Percentiles rank a stretch among this genome's conserved stretches.
phyloP scores from a whole-genome alignment of 2,113 vertebrate species.

The Rynchops niger region DNA sequence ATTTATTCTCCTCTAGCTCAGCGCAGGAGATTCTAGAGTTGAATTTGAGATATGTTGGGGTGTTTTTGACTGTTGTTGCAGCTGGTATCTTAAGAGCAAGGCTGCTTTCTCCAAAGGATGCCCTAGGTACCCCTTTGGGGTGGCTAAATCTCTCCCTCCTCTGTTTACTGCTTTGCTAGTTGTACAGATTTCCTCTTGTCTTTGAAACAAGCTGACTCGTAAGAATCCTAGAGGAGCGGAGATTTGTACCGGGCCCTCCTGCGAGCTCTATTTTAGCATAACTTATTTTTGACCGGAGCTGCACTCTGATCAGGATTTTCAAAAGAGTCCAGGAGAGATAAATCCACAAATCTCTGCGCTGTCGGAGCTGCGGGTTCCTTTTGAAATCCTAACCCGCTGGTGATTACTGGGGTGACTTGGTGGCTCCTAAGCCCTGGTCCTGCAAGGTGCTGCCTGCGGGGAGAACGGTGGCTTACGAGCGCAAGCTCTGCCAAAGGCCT shows the following conservation, averaged over 20 bases:
- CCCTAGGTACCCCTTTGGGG: not conserved
- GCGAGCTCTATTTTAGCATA: conserved; percentile 19
- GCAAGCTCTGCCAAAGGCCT: not conserved
- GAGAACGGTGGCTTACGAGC: not conserved
- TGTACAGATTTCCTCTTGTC: not conserved
- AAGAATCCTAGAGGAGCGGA: not conserved
- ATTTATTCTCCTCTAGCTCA: conserved; percentile 9
- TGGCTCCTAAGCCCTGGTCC: conserved; percentile 18
- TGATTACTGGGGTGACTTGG: not conserved
- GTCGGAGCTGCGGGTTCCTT: not conserved
- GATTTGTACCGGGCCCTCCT: not conserved
- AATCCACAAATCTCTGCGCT: not conserved
- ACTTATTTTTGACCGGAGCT: conserved; percentile 17
- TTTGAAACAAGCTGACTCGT: conserved; percentile 21
- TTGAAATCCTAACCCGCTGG: conserved; percentile 31
- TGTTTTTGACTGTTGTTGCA: not conserved
- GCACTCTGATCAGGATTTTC: conserved; percentile 45
- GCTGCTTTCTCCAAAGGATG: not conserved
- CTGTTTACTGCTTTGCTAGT: not conserved
- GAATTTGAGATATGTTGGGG: not conserved
- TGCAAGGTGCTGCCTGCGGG: not conserved
- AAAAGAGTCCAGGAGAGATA: conserved; percentile 19
- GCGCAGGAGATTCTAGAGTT: not conserved
- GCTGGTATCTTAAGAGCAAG: not conserved
- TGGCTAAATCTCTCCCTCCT: not conserved